Percentiles rank a stretch among this genome's conserved stretches.
Evolutionary conservation across 2,113 vertebrate genomes (phyloP).

Genomic region (Equus quagga): DNA sequence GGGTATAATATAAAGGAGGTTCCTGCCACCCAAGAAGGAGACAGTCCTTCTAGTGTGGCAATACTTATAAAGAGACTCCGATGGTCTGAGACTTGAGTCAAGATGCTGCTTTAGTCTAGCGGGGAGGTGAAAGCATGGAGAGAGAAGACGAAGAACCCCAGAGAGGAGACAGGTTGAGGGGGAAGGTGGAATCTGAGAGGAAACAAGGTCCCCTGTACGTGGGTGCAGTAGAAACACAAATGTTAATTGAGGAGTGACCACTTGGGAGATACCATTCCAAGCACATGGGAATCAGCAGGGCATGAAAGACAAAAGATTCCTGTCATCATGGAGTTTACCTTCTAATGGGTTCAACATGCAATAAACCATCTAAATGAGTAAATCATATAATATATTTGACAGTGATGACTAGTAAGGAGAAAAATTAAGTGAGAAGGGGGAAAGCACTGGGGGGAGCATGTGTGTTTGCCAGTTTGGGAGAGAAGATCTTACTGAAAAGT

Average conservation of each 20-base stretch:
- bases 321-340: background rate
- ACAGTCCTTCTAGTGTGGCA: background rate
- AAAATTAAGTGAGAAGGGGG: background rate
- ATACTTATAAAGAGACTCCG: background rate
- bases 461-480: slow-evolving; percentile 16
- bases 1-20: background rate
- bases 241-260: background rate
- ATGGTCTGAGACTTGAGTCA: background rate
- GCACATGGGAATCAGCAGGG: background rate
- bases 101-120: background rate
- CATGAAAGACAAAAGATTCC: background rate
- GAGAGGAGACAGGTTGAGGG: background rate
- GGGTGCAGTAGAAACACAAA: background rate
- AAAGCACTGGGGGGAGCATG: rapidly evolving
- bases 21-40: background rate
- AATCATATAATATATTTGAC: background rate
- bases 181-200: background rate
- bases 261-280: background rate
- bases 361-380: background rate
- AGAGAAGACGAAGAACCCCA: background rate
- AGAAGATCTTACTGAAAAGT: slow-evolving; percentile 17
- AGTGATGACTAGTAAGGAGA: background rate
- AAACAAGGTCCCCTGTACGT: background rate
- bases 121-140: background rate
- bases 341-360: background rate